These are phyloP conservation scores for Argopecten irradians DNA, from an alignment of 1,140 invertebrate species.

Conservation along the genomic window DNA sequence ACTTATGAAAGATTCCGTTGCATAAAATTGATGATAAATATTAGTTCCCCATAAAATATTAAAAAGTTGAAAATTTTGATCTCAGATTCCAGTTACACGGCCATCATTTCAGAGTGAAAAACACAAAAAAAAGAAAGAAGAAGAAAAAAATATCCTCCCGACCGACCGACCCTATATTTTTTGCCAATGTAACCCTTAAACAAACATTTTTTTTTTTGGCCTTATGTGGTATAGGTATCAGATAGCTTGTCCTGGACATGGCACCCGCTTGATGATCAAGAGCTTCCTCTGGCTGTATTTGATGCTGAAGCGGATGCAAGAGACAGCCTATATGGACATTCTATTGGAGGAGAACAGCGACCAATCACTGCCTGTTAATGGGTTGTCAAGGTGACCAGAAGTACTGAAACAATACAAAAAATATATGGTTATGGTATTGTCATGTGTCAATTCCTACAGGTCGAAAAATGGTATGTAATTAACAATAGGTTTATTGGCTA, in stretches of 20 bases:
- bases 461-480: no score
- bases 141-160: background rate
- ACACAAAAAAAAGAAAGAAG: background rate
- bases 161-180: no score
- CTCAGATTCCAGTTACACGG: background rate
- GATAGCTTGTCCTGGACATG: constrained; percentile 65
- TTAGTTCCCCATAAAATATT: no score
- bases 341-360: constrained; percentile 69
- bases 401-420: background rate
- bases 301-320: constrained; percentile 71
- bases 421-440: no score
- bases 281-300: constrained; percentile 69
- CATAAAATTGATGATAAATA: no score
- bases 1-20: no score
- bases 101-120: background rate
- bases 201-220: no score
- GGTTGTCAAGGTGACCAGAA: background rate
- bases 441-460: no score
- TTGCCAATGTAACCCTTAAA: no score
- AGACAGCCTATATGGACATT: constrained; percentile 71
- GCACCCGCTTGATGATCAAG: constrained; percentile 65
- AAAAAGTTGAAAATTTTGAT: no score
- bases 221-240: constrained; percentile 65
- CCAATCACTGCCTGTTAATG: background rate
- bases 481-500: no score